Conservation (phyloP, 2,888 invertebrate species). For the Agriopis aurantiaria region DNA sequence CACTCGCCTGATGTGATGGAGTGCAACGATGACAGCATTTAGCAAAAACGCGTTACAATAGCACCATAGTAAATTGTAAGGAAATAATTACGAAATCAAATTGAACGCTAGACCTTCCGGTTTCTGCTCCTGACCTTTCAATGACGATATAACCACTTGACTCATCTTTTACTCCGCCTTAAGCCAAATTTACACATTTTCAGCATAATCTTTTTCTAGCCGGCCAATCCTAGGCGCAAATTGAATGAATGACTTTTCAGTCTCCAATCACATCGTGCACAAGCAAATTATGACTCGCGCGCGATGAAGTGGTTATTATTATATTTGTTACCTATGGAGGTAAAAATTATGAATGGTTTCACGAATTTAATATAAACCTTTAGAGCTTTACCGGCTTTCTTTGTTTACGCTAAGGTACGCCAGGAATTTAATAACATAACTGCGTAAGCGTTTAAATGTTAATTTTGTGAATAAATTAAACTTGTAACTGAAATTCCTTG, state of each 20-base stretch:
- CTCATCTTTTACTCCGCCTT: too few species aligned
- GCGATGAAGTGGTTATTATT: too few species aligned
- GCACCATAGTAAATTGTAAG: constrained; percentile 5
- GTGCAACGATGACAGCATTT: constrained; percentile 1
- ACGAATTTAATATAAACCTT: constrained; percentile 33
- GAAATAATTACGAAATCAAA: constrained; percentile 8
- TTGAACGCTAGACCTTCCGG: constrained; percentile 21
- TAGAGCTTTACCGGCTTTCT: constrained; percentile 29
- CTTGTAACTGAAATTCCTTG: constrained; percentile 6
- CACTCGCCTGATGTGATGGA: too few species aligned
- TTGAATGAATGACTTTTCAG: too few species aligned
- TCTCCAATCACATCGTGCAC: too few species aligned
- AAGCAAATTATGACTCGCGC: too few species aligned
- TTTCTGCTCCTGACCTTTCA: constrained; percentile 27
- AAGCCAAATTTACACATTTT: too few species aligned
- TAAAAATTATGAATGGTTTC: constrained; percentile 34
- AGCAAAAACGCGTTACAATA: constrained; percentile 6
- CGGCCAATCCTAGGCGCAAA: too few species aligned
- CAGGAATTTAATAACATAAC: constrained; percentile 30
- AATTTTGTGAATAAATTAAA: constrained; percentile 18
- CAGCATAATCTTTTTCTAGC: too few species aligned
- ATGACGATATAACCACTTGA: too few species aligned
- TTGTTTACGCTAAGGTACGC: constrained; percentile 27
- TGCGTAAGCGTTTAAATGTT: constrained; percentile 27
- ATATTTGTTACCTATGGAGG: constrained; percentile 20